A percentile compares a stretch with the other conserved stretches of the same genome.
These are phyloP conservation scores for Camelus dromedarius DNA, from an alignment of 2,113 vertebrate species.

Conservation along the genomic window DNA sequence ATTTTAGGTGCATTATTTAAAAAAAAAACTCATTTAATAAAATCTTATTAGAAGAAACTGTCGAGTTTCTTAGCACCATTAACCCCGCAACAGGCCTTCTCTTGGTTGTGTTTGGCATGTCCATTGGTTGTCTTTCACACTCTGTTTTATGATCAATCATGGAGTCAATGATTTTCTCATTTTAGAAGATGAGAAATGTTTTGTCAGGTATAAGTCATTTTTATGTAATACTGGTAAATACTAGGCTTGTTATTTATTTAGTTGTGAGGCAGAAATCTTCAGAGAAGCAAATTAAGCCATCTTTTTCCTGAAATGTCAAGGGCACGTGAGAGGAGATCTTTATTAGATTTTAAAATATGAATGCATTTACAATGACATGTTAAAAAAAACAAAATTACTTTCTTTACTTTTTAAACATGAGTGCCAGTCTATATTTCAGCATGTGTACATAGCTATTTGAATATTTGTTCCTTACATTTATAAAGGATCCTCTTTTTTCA, in stretches of 20 bases:
- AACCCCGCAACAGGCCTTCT: not conserved
- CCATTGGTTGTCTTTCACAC: not conserved
- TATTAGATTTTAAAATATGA: slow-evolving; percentile 42
- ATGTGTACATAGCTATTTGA: not conserved
- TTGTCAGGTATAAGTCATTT: not conserved
- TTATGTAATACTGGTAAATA: not conserved
- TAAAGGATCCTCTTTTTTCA: not conserved
- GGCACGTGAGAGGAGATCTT: not conserved
- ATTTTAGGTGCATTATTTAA: not conserved
- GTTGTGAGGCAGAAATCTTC: not conserved
- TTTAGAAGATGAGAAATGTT: not conserved
- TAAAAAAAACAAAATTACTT: not conserved
- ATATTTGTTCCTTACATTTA: not conserved
- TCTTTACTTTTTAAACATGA: slow-evolving; percentile 9
- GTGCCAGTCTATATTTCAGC: not conserved
- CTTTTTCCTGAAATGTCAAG: slow-evolving; percentile 20
- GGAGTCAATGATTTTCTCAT: not conserved
- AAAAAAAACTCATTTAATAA: not conserved
- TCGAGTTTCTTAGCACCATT: not conserved
- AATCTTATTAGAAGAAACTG: slow-evolving; percentile 43
- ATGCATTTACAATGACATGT: not conserved
- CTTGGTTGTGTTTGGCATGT: not conserved
- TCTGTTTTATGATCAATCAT: not conserved
- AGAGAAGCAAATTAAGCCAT: slow-evolving; percentile 44
- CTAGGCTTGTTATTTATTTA: slow-evolving; percentile 4